Base-by-base conservation (phyloP, 2,888 invertebrate genomes). In the Carterocephalus palaemon region DNA sequence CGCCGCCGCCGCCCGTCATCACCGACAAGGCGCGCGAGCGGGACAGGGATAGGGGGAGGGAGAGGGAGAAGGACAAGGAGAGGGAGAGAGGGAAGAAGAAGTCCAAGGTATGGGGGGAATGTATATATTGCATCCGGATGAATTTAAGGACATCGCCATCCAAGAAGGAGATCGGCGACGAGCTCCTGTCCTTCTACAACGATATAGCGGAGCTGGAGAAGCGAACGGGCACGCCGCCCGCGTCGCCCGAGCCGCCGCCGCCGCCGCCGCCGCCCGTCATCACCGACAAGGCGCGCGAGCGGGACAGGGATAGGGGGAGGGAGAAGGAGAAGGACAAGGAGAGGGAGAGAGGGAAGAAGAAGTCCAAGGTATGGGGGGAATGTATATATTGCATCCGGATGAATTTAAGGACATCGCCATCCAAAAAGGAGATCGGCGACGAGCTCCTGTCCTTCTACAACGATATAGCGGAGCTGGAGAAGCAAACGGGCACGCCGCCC, bases 391-490 rank as follows among this genome's bases (percentile, higher is more conserved):
- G n/a, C n/a, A n/a, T n/a, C n/a, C n/a, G n/a, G n/a, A n/a, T n/a
- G n/a, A n/a, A n/a, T n/a, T n/a, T n/a, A n/a, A 68, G 60, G 77
- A 75, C n/a, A n/a, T n/a, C n/a, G n/a, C n/a, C n/a, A 16, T 54
- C 60, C 2, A 78, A 75, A 46, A 72, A 70, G 45, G 80, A 79
- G 46, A 80, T 88, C 7, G 79, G 82, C 10, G 87, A 88, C 13
- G 88, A 88, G 46, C 64, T 89, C 0, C 69, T 77, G 12, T 88
- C 87, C 0, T 89, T 89, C 72, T 89, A 89, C 74, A 88, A 75
- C 52, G 89, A 89, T 48, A 72, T 89, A 15, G 89, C 89, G 0
- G 77, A 84, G 32, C 49, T 89, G 1, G 89, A 89, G 53, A 80
- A 82, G 28, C 54, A 59, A 0, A 46, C 61, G 0, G 54, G 61